Percentiles rank a stretch among this genome's conserved stretches.
Evolutionary conservation across 2,797 vertebrate genomes (phyloP).

Genomic region (Anas acuta): DNA sequence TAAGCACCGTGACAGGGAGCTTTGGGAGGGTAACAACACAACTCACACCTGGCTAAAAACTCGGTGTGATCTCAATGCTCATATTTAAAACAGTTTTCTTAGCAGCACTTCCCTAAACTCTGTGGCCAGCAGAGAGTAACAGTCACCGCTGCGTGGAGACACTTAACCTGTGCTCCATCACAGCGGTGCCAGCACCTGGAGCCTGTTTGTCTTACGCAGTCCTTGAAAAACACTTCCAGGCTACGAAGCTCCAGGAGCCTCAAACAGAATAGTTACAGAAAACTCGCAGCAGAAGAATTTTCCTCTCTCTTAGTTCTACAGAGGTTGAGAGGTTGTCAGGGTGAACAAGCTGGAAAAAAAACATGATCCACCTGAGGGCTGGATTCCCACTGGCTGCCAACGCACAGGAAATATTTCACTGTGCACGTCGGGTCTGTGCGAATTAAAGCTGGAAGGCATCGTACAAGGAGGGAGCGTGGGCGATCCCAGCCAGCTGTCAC

Average conservation of each 20-base stretch:
- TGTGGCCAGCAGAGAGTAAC: neutral
- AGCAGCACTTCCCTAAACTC: neutral
- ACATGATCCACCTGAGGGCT: accelerated
- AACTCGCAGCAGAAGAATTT: neutral
- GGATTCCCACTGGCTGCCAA: neutral
- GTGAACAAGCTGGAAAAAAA: neutral
- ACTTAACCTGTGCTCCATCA: neutral
- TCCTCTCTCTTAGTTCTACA: too few relatives aligned
- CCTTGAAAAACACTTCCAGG: neutral
- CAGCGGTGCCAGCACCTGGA: accelerated
- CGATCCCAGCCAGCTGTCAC: accelerated
- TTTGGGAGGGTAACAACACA: neutral
- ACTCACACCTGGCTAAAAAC: neutral
- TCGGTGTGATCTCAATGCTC: accelerated
- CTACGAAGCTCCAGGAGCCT: neutral
- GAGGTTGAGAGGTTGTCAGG: neutral
- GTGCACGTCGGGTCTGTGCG: neutral
- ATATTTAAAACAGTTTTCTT: neutral
- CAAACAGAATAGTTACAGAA: neutral
- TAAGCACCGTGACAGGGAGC: neutral
- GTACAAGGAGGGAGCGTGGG: accelerated
- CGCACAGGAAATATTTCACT: neutral
- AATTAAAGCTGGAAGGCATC: neutral
- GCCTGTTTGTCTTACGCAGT: neutral
- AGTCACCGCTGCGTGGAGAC: accelerated